Conservation (phyloP, 2,113 vertebrate species). For the Nematolebias whitei region DNA sequence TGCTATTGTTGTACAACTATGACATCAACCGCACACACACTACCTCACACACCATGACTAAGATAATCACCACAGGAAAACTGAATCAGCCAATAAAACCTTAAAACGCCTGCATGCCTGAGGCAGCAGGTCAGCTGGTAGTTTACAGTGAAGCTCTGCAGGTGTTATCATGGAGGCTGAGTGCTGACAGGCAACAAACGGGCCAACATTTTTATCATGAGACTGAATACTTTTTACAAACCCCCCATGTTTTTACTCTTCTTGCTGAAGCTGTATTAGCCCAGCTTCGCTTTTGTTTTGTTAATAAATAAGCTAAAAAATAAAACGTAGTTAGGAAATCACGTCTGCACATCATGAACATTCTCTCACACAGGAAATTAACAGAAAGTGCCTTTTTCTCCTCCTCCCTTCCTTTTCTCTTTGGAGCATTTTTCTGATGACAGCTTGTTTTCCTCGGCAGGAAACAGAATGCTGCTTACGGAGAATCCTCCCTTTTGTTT, state of each 20-base stretch:
- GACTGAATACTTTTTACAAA: background rate
- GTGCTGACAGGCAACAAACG: background rate
- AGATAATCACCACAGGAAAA: conserved; percentile 37
- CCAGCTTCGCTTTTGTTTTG: background rate
- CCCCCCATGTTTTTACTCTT: background rate
- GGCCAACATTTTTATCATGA: background rate
- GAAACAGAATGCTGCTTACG: conserved; percentile 41
- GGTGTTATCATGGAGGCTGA: conserved; percentile 6
- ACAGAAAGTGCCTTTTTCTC: conserved; percentile 3
- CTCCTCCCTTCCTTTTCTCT: conserved; percentile 24
- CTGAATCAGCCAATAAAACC: conserved; percentile 9
- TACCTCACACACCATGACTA: conserved; percentile 37
- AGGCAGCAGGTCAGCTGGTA: conserved; percentile 27
- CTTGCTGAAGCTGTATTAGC: background rate
- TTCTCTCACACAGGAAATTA: conserved; percentile 44
- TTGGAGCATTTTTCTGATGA: conserved; percentile 46
- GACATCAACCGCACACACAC: conserved; percentile 53
- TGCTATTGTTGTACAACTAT: conserved; percentile 46
- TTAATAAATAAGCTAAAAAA: background rate
- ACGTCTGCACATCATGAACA: background rate
- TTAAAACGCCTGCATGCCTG: conserved; percentile 29
- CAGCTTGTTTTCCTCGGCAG: conserved; percentile 54
- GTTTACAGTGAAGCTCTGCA: conserved; percentile 23
- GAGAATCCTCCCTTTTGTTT: conserved; percentile 14
- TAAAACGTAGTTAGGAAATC: conserved; percentile 6